phyloP scores from a whole-genome alignment of 1,140 invertebrate species.

The Arctopsyche grandis region DNA sequence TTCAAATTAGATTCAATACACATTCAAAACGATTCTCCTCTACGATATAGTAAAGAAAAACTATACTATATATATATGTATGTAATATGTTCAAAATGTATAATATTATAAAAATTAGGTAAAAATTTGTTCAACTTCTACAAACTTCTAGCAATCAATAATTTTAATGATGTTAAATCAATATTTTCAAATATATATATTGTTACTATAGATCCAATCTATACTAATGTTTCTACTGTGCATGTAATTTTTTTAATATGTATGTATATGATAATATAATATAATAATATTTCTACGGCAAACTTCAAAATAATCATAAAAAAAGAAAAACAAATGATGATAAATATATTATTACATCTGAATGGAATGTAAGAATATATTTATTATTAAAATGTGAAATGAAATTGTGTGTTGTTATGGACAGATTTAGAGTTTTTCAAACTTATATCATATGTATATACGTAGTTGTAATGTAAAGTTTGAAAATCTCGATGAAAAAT shows the following conservation, averaged over 20 bases:
- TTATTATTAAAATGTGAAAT: too few species aligned
- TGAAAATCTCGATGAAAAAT: background rate
- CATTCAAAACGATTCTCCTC: conserved; percentile 55
- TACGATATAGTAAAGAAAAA: conserved; percentile 62
- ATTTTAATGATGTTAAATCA: background rate
- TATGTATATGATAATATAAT: conserved; percentile 3
- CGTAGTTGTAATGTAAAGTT: too few species aligned
- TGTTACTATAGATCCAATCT: conserved; percentile 6
- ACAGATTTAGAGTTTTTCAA: too few species aligned
- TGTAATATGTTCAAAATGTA: too few species aligned
- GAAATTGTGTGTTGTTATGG: too few species aligned
- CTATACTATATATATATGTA: too few species aligned
- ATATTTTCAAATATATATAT: background rate
- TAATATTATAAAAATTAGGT: background rate
- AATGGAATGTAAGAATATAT: too few species aligned
- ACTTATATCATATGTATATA: too few species aligned
- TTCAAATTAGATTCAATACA: background rate
- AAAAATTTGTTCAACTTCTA: conserved; percentile 1
- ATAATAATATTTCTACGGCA: conserved; percentile 16
- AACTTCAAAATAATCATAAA: conserved; percentile 21
- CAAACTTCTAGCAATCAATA: background rate
- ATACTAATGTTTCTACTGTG: conserved; percentile 16
- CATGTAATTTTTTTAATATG: background rate
- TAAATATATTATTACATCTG: background rate
- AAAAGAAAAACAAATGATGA: background rate